These are phyloP conservation scores for Deilephila porcellus DNA, from an alignment of 2,888 invertebrate species.

Conservation along the genomic window DNA sequence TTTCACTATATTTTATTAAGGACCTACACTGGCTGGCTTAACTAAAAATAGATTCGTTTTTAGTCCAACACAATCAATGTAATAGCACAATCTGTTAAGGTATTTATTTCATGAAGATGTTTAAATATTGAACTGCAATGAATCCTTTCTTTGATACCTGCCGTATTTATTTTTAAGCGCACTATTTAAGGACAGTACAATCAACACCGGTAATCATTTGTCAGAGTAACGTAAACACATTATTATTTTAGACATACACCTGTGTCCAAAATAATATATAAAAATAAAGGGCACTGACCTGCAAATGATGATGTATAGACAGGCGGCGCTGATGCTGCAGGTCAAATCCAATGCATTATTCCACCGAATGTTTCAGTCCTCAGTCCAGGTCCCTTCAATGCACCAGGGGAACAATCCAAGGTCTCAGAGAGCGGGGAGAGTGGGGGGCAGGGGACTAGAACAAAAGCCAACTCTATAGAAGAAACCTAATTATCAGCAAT, in stretches of 20 bases:
- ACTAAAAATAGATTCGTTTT: too few relatives aligned
- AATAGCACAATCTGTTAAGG: too few relatives aligned
- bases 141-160: too few relatives aligned
- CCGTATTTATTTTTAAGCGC: too few relatives aligned
- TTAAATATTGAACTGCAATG: too few relatives aligned
- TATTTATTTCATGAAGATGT: too few relatives aligned
- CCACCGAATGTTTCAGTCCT: constrained; percentile 32
- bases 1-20: too few relatives aligned
- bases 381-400: constrained; percentile 33
- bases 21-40: too few relatives aligned
- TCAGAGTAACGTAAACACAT: too few relatives aligned
- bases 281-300: constrained; percentile 23
- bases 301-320: constrained; percentile 6
- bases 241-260: background rate
- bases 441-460: constrained; percentile 31
- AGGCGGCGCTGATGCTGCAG: constrained; percentile 4
- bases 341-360: constrained; percentile 33
- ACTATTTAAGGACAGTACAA: too few relatives aligned
- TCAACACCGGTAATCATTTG: too few relatives aligned
- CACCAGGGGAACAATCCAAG: constrained; percentile 36
- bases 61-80: too few relatives aligned
- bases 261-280: background rate
- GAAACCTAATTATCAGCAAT: constrained; percentile 7
- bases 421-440: constrained; percentile 32
- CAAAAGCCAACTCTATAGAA: constrained; percentile 30